Evolutionary conservation across 2,888 invertebrate species (phyloP).

Genomic region (Tryphoninae sp.): DNA sequence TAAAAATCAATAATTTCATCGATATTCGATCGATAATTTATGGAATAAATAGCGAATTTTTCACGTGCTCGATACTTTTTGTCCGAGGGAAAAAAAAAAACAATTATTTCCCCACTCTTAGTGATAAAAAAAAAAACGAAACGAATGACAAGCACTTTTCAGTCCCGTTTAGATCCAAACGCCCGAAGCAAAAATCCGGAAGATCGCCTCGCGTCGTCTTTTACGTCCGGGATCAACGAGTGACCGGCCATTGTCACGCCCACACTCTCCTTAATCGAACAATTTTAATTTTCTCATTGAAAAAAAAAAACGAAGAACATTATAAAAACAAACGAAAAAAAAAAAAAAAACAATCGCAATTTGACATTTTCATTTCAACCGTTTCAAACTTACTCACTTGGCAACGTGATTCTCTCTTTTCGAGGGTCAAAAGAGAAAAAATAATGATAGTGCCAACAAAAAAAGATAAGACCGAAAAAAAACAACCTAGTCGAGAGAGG

Average conservation of each 20-base stretch:
- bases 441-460: conserved; percentile 18
- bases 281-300: neutral
- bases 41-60: no score
- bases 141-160: neutral
- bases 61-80: no score
- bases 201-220: neutral
- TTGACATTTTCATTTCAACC: neutral
- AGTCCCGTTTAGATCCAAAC: neutral
- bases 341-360: neutral
- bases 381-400: neutral
- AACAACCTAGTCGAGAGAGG: conserved; percentile 29
- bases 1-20: neutral
- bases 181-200: neutral
- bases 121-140: neutral
- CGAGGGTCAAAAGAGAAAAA: conserved; percentile 7
- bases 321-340: neutral
- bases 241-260: neutral
- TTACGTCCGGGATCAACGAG: neutral
- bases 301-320: neutral
- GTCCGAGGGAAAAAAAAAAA: neutral
- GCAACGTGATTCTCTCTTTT: neutral
- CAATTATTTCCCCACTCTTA: neutral
- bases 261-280: neutral
- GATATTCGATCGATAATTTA: no score
- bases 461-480: conserved; percentile 24